phyloP scores from a whole-genome alignment of 2,113 vertebrate species.

The Clarias macrocephalus region DNA sequence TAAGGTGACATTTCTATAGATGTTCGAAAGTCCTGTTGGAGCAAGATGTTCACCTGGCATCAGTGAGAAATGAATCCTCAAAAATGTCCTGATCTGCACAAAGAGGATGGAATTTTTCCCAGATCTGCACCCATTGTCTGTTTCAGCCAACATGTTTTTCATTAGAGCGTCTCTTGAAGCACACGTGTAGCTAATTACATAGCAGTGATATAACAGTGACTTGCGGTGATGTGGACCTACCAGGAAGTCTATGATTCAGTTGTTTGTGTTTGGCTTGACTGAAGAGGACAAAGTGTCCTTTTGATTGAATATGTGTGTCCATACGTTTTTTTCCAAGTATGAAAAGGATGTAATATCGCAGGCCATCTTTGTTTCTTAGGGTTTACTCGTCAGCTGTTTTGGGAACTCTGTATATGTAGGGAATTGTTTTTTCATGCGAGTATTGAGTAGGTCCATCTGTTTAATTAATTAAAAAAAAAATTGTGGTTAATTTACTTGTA shows the following conservation, averaged over 20 bases:
- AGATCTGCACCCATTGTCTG: not conserved
- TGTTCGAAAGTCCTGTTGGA: not conserved
- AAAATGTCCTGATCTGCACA: conserved; percentile 25
- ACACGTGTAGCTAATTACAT: conserved; percentile 44
- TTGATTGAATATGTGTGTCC: not conserved
- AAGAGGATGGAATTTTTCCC: not conserved
- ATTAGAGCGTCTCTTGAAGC: not conserved
- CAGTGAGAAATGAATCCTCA: not conserved
- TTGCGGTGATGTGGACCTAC: conserved; percentile 18
- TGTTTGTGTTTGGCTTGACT: conserved; percentile 35
- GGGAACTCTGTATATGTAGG: not conserved
- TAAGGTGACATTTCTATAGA: not conserved
- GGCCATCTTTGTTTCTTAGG: not conserved
- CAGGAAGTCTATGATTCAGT: conserved; percentile 29
- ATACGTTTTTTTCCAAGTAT: not conserved
- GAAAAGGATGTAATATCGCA: not conserved
- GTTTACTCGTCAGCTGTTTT: too few relatives aligned
- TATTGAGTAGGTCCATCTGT: not conserved
- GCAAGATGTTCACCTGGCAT: not conserved
- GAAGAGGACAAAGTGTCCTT: conserved; percentile 1
- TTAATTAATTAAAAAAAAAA: too few relatives aligned
- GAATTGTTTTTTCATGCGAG: not conserved
- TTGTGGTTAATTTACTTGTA: not conserved
- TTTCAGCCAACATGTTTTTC: conserved; percentile 5
- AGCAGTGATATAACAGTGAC: not conserved